phyloP scores from a whole-genome alignment of 2,797 vertebrate genomes.

The Potorous gilbertii region DNA sequence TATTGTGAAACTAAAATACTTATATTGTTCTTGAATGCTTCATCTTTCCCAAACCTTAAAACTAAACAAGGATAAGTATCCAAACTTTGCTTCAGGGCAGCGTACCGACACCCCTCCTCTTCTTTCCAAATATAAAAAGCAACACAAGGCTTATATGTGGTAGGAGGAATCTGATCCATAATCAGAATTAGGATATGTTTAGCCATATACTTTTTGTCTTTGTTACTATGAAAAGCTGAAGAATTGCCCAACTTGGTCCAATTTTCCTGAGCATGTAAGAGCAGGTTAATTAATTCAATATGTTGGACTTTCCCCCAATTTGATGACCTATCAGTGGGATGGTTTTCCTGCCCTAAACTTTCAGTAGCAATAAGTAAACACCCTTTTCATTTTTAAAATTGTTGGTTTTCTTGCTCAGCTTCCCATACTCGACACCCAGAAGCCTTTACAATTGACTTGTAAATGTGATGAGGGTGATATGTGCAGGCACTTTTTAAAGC shows the following conservation, averaged over 20 bases:
- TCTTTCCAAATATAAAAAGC: not conserved
- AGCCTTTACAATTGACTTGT: not conserved
- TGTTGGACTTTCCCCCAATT: not conserved
- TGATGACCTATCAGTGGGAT: constrained; percentile 20
- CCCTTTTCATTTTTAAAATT: not conserved
- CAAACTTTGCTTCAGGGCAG: constrained; percentile 46
- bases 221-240: not conserved
- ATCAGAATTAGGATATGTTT: not conserved
- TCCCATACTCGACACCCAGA: not conserved
- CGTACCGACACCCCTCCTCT: not conserved
- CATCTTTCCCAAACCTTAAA: not conserved
- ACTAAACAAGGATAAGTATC: constrained; percentile 21
- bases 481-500: not conserved
- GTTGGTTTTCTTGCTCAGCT: not conserved
- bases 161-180: constrained; percentile 16
- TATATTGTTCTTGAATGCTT: not conserved
- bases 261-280: constrained; percentile 43
- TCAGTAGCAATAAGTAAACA: not conserved
- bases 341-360: constrained; percentile 22
- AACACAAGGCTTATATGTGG: constrained; percentile 25
- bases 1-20: constrained; percentile 34
- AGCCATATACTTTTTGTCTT: constrained; percentile 12
- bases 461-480: not conserved
- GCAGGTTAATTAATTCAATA: not conserved
- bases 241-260: not conserved